Base-by-base conservation (phyloP, 30 jellyfish, hydroid and myxozoan genomes). In the Morbakka virulenta region DNA sequence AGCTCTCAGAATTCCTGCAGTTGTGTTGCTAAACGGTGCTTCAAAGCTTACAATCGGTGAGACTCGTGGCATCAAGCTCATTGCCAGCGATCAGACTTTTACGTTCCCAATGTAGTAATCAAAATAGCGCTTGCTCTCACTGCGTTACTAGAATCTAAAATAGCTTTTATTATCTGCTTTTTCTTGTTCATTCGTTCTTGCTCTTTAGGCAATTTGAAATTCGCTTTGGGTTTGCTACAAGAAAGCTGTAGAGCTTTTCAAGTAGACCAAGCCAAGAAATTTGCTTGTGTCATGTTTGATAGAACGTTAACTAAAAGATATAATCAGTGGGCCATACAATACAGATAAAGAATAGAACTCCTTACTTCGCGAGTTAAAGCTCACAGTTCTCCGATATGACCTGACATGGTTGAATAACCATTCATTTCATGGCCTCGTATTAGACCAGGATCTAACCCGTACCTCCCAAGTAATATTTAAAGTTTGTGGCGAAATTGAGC, bases 11-110 rank as follows among this genome's bases (percentile, higher is more conserved):
- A 41, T 17, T 41, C 57, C 57, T 41, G 13, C 57, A 41, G 57
- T 41, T 9, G 57, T 41, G 13, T 41, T 41, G 13, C 17, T 41
- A 41, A 17, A 17, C 57, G 57, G 13, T 41, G 17, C 57, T 6
- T 41, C 57, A 41, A 41, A 36, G 72, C 36, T 63, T 30, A 51
- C 71, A 66, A 72, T 31, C 81, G 22, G 81, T 49, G 35, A 74
- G 86, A 74, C 76, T 51, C 23, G 9, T 21, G 32, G 64, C 86
- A 72, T 35, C 68, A 32, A 69, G 81, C 81, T 69, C 61, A 72
- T 74, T 52, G 74, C 69, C 20, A 53, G 69, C 69, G 25, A 53
- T 53, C 69, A 53, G 25, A n/a, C 25, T 53, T 53, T 53, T 3
- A 53, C 21, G 69, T 53, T 28, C 69, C 69, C 69, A 53, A 53